Evolutionary conservation across 2,797 vertebrate genomes (phyloP).

Genomic region (Bradypus variegatus): DNA sequence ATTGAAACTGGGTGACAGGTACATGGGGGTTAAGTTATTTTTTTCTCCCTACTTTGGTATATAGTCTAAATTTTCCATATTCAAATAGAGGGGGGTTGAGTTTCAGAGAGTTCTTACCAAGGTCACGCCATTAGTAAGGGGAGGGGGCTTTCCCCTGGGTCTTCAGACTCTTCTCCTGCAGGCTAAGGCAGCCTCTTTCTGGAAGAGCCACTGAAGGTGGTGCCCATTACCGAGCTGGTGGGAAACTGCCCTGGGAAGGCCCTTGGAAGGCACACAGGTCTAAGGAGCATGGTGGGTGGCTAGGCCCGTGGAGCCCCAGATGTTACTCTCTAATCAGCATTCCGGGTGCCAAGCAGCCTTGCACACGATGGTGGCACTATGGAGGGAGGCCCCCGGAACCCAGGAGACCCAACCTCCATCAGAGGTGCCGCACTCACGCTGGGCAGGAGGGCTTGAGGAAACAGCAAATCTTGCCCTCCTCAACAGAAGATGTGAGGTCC

Average conservation of each 20-base stretch:
- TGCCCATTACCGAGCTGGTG: not conserved
- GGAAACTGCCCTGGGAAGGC: not conserved
- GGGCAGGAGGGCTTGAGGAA: not conserved
- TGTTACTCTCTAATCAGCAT: not conserved
- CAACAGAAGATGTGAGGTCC: not conserved
- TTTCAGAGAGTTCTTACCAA: not conserved
- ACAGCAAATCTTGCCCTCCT: not conserved
- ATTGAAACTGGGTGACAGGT: not conserved
- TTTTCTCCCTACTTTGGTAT: not conserved
- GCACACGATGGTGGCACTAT: not conserved
- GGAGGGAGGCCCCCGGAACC: not conserved
- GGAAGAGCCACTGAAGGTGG: not conserved
- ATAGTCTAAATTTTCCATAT: constrained; percentile 10
- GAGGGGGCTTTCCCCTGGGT: too few relatives aligned
- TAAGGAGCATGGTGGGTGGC: not conserved
- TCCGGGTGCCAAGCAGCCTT: not conserved
- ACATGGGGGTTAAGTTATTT: not conserved
- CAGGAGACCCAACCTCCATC: not conserved
- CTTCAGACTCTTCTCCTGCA: not conserved
- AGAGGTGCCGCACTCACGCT: not conserved
- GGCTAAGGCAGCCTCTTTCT: too few relatives aligned
- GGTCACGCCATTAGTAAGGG: too few relatives aligned
- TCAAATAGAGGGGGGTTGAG: not conserved
- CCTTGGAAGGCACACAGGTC: not conserved
- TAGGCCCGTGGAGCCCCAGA: not conserved